These are phyloP conservation scores for Leptinotarsa lineolata DNA, from an alignment of 1,140 invertebrate species.

Conservation along the genomic window DNA sequence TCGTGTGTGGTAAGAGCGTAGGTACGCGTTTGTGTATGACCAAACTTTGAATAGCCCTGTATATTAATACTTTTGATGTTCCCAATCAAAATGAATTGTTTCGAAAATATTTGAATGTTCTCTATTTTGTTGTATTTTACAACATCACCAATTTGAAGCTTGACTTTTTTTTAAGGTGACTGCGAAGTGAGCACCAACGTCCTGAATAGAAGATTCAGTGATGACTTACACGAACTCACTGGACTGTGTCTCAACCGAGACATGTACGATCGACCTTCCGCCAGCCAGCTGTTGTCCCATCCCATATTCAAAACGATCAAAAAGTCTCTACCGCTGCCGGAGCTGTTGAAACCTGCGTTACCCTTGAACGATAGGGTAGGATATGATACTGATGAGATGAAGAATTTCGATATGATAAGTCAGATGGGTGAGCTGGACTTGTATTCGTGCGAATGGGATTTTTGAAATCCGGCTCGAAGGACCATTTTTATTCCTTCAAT, in stretches of 20 bases:
- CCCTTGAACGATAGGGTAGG: slow-evolving; percentile 59
- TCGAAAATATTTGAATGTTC: too few relatives aligned
- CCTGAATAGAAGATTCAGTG: slow-evolving; percentile 67
- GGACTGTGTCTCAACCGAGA: slow-evolving; percentile 72
- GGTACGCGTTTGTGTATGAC: too few relatives aligned
- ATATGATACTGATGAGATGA: slow-evolving; percentile 54
- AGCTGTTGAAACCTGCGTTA: slow-evolving; percentile 60
- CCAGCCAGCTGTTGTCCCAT: slow-evolving; percentile 70
- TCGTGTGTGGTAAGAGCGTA: too few relatives aligned
- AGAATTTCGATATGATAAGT: slow-evolving; percentile 52
- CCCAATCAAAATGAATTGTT: too few relatives aligned
- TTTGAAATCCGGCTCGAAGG: slow-evolving; percentile 39
- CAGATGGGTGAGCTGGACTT: slow-evolving; percentile 55
- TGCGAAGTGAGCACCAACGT: slow-evolving; percentile 46
- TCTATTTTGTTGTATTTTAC: too few relatives aligned
- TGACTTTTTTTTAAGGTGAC: slow-evolving; percentile 41
- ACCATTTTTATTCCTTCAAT: background rate
- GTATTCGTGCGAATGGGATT: slow-evolving; percentile 59
- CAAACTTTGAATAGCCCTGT: too few relatives aligned
- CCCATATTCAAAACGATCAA: slow-evolving; percentile 74
- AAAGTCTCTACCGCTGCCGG: slow-evolving; percentile 55
- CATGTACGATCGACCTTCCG: slow-evolving; percentile 66
- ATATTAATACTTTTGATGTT: too few relatives aligned
- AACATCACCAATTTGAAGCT: background rate
- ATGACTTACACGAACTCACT: slow-evolving; percentile 75